Evolutionary conservation across 2,113 vertebrate species (phyloP), one percentile per base, ranked within the genome.

Genomic region (Misgurnus mizolepis): DNA sequence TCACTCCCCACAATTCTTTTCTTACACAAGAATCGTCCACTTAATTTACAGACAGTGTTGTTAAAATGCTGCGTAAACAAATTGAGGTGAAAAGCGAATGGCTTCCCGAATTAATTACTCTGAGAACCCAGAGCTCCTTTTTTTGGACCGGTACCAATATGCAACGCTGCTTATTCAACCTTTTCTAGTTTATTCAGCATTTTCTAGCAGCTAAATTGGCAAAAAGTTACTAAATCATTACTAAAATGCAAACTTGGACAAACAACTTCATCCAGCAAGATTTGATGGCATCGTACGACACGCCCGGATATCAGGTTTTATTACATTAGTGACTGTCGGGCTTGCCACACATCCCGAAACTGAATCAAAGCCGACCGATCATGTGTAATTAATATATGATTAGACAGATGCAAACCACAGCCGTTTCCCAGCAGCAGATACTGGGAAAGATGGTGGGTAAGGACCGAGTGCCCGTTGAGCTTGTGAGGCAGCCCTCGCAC

Each of bases 341-440:
- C 64, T 78, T 80, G 80, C 76, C 81, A 82, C 78, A 79, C 79
- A 83, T 67, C 60, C 70, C 45, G 22, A 81, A 83, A 85, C 77
- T 75, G 76, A 83, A 85, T 85, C 76, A 85, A 66, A 83, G 75
- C 79, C 17, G 79, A 67, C 81, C 68, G 70, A 80, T 80, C 70
- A 85, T 74, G 81, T 81, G 81, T 85, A 85, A 85, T 87, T 83
- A 85, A 81, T 85, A 87, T 83, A 67, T 83, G 83, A 86, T 86
- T 83, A 85, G 83, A 81, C 83, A 83, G 79, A 83, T 86, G 85
- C 81, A 79, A 70, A 86, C 60, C 78, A 84, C 80, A 81, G 82
- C 56, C 72, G 62, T 83, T 65, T 82, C 80, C 77, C 82, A 22
- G 70, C 4, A 58, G 14, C 12, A 77, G 45, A 58, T 15, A 15